These are phyloP conservation scores for Tachina lurida DNA, from an alignment of 2,888 invertebrate genomes.

Conservation along the genomic window DNA sequence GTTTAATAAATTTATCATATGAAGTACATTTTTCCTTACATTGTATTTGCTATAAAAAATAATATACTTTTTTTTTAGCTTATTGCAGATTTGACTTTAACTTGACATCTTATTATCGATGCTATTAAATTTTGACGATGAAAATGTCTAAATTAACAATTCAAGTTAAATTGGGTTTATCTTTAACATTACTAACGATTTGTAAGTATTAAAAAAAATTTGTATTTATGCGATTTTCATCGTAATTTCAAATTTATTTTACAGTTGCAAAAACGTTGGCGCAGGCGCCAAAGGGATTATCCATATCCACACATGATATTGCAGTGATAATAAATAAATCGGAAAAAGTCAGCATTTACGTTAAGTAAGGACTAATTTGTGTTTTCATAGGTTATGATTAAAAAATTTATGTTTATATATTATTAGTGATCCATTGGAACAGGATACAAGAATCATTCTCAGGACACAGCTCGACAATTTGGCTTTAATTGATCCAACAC, in stretches of 20 bases:
- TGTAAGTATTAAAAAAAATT: conserved; percentile 49
- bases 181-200: conserved; percentile 36
- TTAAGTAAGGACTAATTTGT: conserved; percentile 84
- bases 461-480: conserved; percentile 87
- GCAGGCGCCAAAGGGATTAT: conserved; percentile 81
- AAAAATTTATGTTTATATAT: conserved; percentile 12
- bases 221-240: background rate
- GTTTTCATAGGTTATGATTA: background rate
- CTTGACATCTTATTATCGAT: background rate
- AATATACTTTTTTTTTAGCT: background rate
- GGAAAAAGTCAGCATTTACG: conserved; percentile 84
- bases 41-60: background rate
- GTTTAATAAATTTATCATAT: too few species aligned
- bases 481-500: conserved; percentile 85
- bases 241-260: conserved; percentile 12
- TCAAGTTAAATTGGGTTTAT: conserved; percentile 42
- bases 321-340: conserved; percentile 85
- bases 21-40: too few species aligned
- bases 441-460: conserved; percentile 84
- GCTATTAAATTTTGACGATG: conserved; percentile 35
- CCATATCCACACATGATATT: conserved; percentile 85
- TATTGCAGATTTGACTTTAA: conserved; percentile 24
- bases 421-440: conserved; percentile 73
- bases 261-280: conserved; percentile 52
- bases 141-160: conserved; percentile 30